Conservation (phyloP, 2,113 vertebrate genomes). For the Lucifuga dentata region DNA sequence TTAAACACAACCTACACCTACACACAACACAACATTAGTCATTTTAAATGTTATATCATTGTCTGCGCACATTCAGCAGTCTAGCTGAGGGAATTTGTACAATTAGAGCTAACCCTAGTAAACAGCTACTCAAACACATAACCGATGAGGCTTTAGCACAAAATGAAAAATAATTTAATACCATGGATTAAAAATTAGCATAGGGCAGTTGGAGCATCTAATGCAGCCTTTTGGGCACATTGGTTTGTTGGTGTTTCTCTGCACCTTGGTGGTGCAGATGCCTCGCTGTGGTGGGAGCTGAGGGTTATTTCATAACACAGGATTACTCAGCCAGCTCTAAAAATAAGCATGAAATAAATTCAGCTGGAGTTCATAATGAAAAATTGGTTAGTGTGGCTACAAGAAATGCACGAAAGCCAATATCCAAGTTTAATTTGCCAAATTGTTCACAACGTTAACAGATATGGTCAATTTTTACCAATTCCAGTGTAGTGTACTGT, state of each 20-base stretch:
- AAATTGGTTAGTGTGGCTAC: conserved; percentile 65
- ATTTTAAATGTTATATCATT: conserved; percentile 7
- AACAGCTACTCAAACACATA: conserved; percentile 10
- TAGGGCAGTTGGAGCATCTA: background rate
- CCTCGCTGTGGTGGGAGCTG: conserved; percentile 70
- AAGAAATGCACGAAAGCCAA: conserved; percentile 71
- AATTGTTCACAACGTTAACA: conserved; percentile 63
- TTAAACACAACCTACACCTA: conserved; percentile 5
- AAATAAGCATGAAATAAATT: conserved; percentile 80
- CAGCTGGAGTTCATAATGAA: conserved; percentile 72
- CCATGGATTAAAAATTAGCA: conserved; percentile 5
- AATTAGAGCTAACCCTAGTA: too few species aligned
- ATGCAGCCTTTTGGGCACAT: conserved; percentile 30
- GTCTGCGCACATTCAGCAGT: background rate
- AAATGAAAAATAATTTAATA: conserved; percentile 10
- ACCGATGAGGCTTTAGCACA: conserved; percentile 4
- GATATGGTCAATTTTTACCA: conserved; percentile 40
- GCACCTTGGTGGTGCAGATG: conserved; percentile 61
- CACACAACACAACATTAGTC: conserved; percentile 4
- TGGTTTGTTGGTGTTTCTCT: conserved; percentile 66
- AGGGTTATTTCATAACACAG: conserved; percentile 74
- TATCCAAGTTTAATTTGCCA: conserved; percentile 73
- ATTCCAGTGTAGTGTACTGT: conserved; percentile 40
- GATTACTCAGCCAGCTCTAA: conserved; percentile 77
- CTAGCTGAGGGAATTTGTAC: too few species aligned